Evolutionary conservation across 2,888 invertebrate species (phyloP), one percentile per base, ranked within the genome.

Genomic region (Chalcosyrphus nemorum): DNA sequence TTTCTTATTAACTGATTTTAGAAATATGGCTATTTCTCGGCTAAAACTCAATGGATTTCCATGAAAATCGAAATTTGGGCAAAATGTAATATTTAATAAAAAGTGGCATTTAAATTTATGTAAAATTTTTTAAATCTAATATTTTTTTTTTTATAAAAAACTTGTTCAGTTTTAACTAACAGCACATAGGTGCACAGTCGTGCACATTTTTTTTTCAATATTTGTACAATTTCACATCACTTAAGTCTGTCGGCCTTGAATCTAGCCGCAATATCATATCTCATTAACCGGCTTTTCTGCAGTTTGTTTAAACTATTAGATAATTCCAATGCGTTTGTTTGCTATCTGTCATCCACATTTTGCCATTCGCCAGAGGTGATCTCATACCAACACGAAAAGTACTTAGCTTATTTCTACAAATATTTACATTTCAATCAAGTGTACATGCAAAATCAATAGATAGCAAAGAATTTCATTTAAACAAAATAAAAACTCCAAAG

Each of bases 251-350:
- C 7, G 13, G 27, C 11, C 19, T 43, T 61, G 41, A 47, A 19
- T 63, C 47, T 47, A 32, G 13, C n/a, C 63, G 32, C 32, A 15
- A 32, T 13, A 4, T 19, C 32, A 2, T 47, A 61, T 29, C 45
- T 24, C n/a, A 43, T 59, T n/a, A 15, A 43, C 9, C 27, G 1
- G 0, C 1, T 15, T 43, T 17, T 15, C 35, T 15, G 35, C 24
- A 15, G 50, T 38, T 1, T 24, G 6, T 24, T 19, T 11, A 24
- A 71, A 21, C 19, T 41, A 19, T 71, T 50, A 52, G 19, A 61
- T 71, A 61, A 61, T 15, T 38, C 17, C 5, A 29, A 29, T 50
- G 59, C 71, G 71, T 59, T 47, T 59, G 71, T 59, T 71, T 71
- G 50, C 50, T 9, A 13, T 41, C 70, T 56, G 45, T 13, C 56